phyloP scores from a whole-genome alignment of 2,797 vertebrate species.

The Enteromius treurensis region DNA sequence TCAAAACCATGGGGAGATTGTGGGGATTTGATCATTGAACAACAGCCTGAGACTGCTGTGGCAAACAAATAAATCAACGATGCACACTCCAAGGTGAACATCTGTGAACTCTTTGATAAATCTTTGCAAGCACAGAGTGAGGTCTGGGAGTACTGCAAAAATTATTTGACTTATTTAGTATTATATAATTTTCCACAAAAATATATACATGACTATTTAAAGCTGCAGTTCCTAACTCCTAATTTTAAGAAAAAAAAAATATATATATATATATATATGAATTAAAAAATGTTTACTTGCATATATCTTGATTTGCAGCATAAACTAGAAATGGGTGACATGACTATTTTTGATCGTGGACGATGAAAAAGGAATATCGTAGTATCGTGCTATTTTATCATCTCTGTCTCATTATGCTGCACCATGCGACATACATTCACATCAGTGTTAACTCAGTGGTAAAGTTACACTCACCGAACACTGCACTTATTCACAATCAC shows the following conservation, averaged over 20 bases:
- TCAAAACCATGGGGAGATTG: background rate
- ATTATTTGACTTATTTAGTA: background rate
- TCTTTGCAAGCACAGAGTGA: conserved; percentile 5
- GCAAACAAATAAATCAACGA: conserved; percentile 23
- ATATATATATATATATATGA: background rate
- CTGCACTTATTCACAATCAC: no score
- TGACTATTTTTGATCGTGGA: no score
- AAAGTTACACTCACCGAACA: no score
- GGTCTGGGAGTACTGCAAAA: background rate
- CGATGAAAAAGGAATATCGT: no score
- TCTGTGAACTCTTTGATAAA: conserved; percentile 30
- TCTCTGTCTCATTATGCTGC: no score
- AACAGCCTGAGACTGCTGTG: conserved; percentile 18
- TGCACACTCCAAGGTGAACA: conserved; percentile 20
- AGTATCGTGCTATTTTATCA: no score
- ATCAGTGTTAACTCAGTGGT: no score
- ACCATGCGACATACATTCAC: no score
- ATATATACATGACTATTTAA: background rate
- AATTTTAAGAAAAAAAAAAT: background rate
- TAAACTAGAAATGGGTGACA: background rate
- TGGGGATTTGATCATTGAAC: conserved; percentile 15
- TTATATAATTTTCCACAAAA: background rate
- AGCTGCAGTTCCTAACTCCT: no score
- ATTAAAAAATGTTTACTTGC: background rate
- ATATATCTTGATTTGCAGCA: background rate